Evolutionary conservation across 2,888 invertebrate species (phyloP).

Genomic region (Melinopterus prodromus): DNA sequence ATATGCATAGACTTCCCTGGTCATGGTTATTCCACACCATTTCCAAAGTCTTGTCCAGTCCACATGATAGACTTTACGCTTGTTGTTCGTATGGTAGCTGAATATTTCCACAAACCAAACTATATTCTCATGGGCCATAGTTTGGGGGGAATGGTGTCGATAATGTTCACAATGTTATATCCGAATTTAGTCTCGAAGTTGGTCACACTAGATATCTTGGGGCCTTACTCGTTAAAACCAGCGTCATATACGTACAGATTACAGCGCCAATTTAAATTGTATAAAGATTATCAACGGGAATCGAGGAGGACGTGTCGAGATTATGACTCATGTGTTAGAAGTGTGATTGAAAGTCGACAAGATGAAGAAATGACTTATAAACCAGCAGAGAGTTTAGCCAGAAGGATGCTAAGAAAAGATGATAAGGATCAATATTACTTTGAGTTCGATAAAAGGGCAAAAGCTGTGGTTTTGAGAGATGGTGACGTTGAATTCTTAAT

Average conservation of each 20-base stretch:
- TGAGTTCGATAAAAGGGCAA: constrained; percentile 15
- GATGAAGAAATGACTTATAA: constrained; percentile 1
- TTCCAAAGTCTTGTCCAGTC: constrained; percentile 53
- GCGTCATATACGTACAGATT: not conserved
- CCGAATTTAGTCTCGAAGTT: constrained; percentile 22
- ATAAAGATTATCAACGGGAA: not conserved
- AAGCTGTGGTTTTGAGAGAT: not conserved
- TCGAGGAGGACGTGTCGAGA: not conserved
- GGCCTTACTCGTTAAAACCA: not conserved
- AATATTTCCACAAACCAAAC: constrained; percentile 12
- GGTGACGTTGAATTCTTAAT: not conserved
- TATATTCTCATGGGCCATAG: constrained; percentile 20
- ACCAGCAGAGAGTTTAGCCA: constrained; percentile 13
- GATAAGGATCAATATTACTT: constrained; percentile 9
- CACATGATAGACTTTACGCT: constrained; percentile 30
- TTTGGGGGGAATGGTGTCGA: not conserved
- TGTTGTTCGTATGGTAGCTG: not conserved
- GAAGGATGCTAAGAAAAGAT: constrained; percentile 7
- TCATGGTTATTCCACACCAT: constrained; percentile 66
- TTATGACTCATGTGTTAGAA: not conserved
- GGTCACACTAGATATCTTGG: constrained; percentile 11
- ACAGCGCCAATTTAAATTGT: not conserved
- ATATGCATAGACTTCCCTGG: constrained; percentile 68
- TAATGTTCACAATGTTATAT: constrained; percentile 20
- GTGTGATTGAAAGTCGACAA: not conserved